Base-by-base conservation (phyloP, 2,888 invertebrate genomes). In the Temnothorax unifasciatus region DNA sequence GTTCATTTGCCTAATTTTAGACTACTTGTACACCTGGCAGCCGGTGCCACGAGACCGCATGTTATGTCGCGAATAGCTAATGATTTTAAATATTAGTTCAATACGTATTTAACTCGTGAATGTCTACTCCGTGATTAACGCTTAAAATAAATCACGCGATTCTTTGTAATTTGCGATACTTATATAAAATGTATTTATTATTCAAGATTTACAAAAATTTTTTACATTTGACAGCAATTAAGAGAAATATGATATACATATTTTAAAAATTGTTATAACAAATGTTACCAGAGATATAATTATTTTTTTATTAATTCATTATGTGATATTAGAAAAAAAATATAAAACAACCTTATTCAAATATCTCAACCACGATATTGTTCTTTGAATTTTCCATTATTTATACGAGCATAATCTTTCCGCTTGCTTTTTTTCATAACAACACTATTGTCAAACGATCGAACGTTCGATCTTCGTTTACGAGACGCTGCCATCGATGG, bases 371-470 rank as follows among this genome's bases (percentile, higher is more conserved):
- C 3, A 11, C 2, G 29, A 21, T 18, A 34, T 47, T 47, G 15
- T 41, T 61, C 18, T 50, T 8, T 38, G 71, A 29, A 61, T 69
- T 61, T 71, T 9, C 38, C 69, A 25, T 61, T 59, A 71, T 71
- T 69, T 81, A 59, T 50, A 8, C 59, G 25, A 3, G 0, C 15
- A 85, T 88, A 88, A 85, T 86, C 84, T 85, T 85, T 66, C 25
- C 83, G 71, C 69, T 47, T 63, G 50, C 83, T 76, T 85, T 85
- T 85, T 85, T 47, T 83, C 79, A 84, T 86, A 85, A 87, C 86
- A 84, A 63, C 74, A 85, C 86, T 85, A 92, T 92, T 91, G 91
- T 92, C 84, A 87, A 77, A 84, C 85, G 92, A 90, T 89, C 85
- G 47, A 52, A n/a, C 64, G 71, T 74, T 64, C 61, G 63, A 38